Evolutionary conservation across 35 echinoderm and acorn worm genomes (phyloP).

Genomic region (Heliocidaris tuberculata): DNA sequence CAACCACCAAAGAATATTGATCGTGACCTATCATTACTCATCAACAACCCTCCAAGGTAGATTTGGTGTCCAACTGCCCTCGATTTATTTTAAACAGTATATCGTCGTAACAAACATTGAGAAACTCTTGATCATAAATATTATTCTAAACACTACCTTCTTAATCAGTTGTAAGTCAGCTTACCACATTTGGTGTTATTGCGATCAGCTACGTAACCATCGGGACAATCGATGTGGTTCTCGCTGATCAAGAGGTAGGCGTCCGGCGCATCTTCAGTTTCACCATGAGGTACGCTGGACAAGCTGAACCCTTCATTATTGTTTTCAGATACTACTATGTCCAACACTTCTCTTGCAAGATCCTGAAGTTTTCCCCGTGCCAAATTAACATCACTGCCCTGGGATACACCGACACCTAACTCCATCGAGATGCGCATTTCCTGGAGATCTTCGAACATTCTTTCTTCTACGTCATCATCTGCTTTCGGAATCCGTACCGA

Average conservation of each 20-base stretch:
- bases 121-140: too few relatives aligned
- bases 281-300: neutral
- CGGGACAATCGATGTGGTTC: neutral
- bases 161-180: neutral
- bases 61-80: too few relatives aligned
- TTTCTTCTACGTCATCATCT: neutral
- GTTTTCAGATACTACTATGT: neutral
- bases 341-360: neutral
- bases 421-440: neutral
- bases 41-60: too few relatives aligned
- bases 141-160: too few relatives aligned
- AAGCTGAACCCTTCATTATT: neutral
- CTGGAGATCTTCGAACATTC: neutral
- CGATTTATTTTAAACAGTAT: too few relatives aligned
- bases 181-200: constrained; percentile 41
- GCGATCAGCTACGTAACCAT: constrained; percentile 19
- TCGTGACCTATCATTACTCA: too few relatives aligned
- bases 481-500: neutral
- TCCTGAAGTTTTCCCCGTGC: neutral
- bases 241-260: neutral
- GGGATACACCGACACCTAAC: neutral
- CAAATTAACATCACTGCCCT: neutral
- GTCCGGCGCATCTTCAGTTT: neutral
- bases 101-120: too few relatives aligned
- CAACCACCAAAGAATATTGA: too few relatives aligned